These are phyloP conservation scores for Cerastis leucographa DNA, from an alignment of 2,888 invertebrate genomes.

Conservation along the genomic window DNA sequence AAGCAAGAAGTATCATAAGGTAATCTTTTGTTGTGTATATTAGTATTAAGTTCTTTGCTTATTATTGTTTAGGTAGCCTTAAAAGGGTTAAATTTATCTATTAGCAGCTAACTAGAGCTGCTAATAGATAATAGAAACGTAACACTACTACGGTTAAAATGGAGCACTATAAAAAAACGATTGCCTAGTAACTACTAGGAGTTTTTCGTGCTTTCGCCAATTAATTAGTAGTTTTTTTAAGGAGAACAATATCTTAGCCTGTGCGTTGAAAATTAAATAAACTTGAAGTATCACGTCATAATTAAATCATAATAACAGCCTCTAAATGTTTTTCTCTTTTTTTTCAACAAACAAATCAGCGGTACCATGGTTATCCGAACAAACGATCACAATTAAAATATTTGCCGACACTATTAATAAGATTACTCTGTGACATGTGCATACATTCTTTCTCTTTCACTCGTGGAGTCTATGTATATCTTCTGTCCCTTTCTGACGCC, in stretches of 20 bases:
- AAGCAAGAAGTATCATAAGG: not conserved
- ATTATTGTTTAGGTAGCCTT: not conserved
- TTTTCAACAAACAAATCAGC: slow-evolving; percentile 9
- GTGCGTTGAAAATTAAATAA: slow-evolving; percentile 25
- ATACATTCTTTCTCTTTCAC: slow-evolving; percentile 58
- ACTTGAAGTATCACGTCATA: not conserved
- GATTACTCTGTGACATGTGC: slow-evolving; percentile 69
- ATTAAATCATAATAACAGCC: not conserved
- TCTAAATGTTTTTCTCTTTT: not conserved
- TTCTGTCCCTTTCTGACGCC: slow-evolving; percentile 48
- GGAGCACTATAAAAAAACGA: too few species aligned
- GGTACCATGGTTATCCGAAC: slow-evolving; percentile 13
- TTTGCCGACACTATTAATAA: slow-evolving; percentile 51
- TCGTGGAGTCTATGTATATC: slow-evolving; percentile 16
- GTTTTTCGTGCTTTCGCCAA: not conserved
- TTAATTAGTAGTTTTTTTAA: not conserved
- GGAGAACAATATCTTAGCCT: not conserved
- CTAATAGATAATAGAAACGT: too few species aligned
- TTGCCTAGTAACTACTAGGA: too few species aligned
- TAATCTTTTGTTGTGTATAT: not conserved
- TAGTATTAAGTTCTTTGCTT: too few species aligned
- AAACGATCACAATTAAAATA: slow-evolving; percentile 54
- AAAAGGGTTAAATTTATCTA: too few species aligned
- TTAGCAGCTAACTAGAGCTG: too few species aligned
- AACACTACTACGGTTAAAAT: too few species aligned